Percentiles rank a stretch among this genome's conserved stretches.
Evolutionary conservation across 2,797 vertebrate genomes (phyloP).

Genomic region (Melanotaenia trifasciata): DNA sequence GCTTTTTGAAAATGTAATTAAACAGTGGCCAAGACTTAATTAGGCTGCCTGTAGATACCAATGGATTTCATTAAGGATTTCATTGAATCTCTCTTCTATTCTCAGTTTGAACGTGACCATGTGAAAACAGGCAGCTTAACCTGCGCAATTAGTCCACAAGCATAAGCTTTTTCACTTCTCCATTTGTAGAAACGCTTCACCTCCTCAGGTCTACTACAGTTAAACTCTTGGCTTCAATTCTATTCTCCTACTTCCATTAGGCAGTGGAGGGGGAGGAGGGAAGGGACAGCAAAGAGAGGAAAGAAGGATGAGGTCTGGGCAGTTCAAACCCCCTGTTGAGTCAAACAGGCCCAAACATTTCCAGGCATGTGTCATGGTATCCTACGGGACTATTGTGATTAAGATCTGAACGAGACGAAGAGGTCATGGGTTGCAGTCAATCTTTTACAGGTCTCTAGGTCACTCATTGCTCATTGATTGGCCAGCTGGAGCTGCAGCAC

Average conservation of each 20-base stretch:
- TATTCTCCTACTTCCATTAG: conserved; percentile 57
- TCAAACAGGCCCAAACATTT: conserved; percentile 63
- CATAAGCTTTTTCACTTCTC: conserved; percentile 64
- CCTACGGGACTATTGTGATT: conserved; percentile 64
- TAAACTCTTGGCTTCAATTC: conserved; percentile 61
- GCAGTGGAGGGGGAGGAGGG: conserved; percentile 4
- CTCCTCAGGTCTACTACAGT: conserved; percentile 54
- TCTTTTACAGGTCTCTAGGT: conserved; percentile 67
- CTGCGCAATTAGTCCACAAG: conserved; percentile 48
- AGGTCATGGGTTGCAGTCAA: conserved; percentile 62
- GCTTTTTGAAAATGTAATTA: conserved; percentile 76
- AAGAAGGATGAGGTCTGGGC: conserved; percentile 57
- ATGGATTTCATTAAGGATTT: conserved; percentile 74
- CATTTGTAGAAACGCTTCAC: conserved; percentile 62
- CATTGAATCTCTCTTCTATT: conserved; percentile 63
- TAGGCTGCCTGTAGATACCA: conserved; percentile 71
- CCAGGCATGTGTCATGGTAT: conserved; percentile 57
- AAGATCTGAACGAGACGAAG: conserved; percentile 67
- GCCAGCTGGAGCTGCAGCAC: conserved; percentile 67
- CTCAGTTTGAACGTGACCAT: conserved; percentile 64
- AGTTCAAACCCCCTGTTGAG: conserved; percentile 39
- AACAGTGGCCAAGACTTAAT: conserved; percentile 69
- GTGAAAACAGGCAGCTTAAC: conserved; percentile 63
- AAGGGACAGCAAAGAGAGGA: conserved; percentile 11
- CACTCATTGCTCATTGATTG: conserved; percentile 78